Evolutionary conservation across 2,888 invertebrate species (phyloP).

Genomic region (Eledona agricola): DNA sequence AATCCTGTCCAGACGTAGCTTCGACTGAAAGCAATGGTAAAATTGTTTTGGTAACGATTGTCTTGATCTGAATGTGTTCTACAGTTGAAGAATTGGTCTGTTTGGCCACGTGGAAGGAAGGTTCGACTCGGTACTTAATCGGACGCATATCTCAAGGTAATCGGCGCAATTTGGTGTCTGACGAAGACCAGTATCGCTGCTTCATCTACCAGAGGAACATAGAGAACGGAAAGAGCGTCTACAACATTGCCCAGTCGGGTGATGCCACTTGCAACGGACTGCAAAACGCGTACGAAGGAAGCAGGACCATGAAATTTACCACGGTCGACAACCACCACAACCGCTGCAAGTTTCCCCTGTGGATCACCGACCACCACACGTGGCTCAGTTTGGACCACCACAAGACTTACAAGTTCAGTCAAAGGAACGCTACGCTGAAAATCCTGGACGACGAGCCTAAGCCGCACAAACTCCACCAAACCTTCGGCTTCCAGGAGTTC

Average conservation of each 20-base stretch:
- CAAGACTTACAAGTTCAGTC: constrained; percentile 77
- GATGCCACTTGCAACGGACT: constrained; percentile 84
- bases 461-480: constrained; percentile 46
- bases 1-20: constrained; percentile 82
- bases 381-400: constrained; percentile 82
- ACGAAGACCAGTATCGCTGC: constrained; percentile 83
- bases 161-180: constrained; percentile 66
- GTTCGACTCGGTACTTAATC: constrained; percentile 80
- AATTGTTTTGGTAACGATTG: too few species aligned
- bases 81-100: constrained; percentile 83
- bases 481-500: constrained; percentile 46
- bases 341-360: constrained; percentile 79
- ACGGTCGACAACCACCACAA: constrained; percentile 80
- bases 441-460: constrained; percentile 57
- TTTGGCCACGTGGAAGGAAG: constrained; percentile 85
- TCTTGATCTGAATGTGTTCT: too few species aligned
- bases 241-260: constrained; percentile 78
- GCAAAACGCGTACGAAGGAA: constrained; percentile 79
- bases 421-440: constrained; percentile 74
- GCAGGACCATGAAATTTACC: constrained; percentile 78
- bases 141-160: constrained; percentile 74
- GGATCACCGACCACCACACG: constrained; percentile 81
- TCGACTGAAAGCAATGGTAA: constrained; percentile 81
- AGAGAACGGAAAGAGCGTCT: constrained; percentile 67
- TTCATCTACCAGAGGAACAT: constrained; percentile 75